Percentiles rank a stretch among this genome's conserved stretches.
These are phyloP conservation scores for Cacatua alba DNA, from an alignment of 2,113 vertebrate species.

Conservation along the genomic window DNA sequence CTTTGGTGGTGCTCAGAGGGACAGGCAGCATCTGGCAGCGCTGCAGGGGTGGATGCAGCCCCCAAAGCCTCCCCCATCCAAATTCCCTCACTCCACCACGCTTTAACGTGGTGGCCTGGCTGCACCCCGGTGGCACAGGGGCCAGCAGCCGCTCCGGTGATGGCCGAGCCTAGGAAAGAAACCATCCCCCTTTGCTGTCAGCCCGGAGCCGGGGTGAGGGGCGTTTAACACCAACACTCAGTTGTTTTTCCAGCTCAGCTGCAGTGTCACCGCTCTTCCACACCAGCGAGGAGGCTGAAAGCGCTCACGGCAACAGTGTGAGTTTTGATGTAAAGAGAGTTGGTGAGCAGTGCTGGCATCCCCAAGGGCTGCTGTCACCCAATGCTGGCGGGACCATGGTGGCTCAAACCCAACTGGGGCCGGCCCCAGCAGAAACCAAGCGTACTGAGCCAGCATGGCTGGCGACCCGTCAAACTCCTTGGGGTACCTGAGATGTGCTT, in stretches of 20 bases:
- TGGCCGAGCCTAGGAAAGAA: neutral
- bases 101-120: neutral
- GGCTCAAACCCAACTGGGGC: neutral
- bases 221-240: neutral
- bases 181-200: neutral
- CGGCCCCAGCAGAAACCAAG: neutral
- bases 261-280: neutral
- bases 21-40: neutral
- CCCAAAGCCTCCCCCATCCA: neutral
- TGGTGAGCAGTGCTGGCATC: neutral
- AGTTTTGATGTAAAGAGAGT: neutral
- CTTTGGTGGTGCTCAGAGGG: neutral
- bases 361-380: neutral
- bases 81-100: neutral
- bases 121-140: neutral
- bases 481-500: neutral
- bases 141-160: neutral
- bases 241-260: neutral
- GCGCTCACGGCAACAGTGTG: accelerated
- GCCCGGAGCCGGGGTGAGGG: neutral
- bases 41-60: neutral
- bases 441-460: neutral
- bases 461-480: neutral
- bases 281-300: neutral
- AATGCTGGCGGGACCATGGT: neutral